Conservation (phyloP, 2,113 vertebrate species). For the Lanius ludovicianus region DNA sequence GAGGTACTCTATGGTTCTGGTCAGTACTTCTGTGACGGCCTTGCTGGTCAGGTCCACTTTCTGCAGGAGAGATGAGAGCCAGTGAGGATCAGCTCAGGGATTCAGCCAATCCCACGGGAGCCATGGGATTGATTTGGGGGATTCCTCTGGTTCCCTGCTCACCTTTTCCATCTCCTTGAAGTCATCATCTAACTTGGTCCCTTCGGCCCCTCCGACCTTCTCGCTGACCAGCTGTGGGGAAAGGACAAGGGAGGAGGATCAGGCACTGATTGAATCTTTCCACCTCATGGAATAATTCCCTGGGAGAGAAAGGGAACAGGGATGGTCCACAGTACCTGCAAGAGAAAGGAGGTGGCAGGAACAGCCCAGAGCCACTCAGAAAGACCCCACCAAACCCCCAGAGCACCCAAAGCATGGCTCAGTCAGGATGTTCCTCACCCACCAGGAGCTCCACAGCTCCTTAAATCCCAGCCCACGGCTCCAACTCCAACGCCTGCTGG, state of each 20-base stretch:
- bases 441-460: not conserved
- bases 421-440: not conserved
- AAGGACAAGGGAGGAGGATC: not conserved
- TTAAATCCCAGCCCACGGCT: not conserved
- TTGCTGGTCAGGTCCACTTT: slow-evolving; percentile 98
- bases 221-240: slow-evolving; percentile 90
- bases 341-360: not conserved
- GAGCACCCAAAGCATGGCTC: not conserved
- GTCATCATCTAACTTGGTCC: slow-evolving; percentile 95
- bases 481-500: not conserved
- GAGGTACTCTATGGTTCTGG: slow-evolving; percentile 96
- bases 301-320: not conserved
- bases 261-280: not conserved
- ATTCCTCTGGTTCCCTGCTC: not conserved
- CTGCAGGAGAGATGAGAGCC: slow-evolving; percentile 62
- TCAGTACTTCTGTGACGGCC: slow-evolving; percentile 91
- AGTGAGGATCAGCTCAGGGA: not conserved
- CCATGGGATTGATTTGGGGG: accelerated
- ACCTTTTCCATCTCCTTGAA: slow-evolving; percentile 97
- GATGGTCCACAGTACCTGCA: not conserved
- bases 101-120: not conserved
- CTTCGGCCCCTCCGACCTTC: slow-evolving; percentile 95
- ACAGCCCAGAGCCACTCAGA: not conserved
- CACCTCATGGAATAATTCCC: not conserved
- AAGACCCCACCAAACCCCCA: not conserved